Evolutionary conservation across 2,888 invertebrate species (phyloP), one percentile per base, ranked within the genome.

Genomic region (Pinctada fucata): DNA sequence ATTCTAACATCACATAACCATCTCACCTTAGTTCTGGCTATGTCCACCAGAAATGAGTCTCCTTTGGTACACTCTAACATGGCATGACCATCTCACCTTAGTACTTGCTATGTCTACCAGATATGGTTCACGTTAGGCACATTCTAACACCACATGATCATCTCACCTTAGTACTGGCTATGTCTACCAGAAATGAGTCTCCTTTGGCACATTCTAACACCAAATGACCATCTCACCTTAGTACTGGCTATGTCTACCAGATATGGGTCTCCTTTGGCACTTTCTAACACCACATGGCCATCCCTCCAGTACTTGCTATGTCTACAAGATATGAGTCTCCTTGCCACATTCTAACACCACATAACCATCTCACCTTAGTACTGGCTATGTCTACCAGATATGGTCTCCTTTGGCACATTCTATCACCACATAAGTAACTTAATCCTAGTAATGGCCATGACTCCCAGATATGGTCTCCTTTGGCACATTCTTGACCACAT

Each of bases 241-340:
- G 31, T 31, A 31, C 31, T 31, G 31, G 31, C 31, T 31, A 31
- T 31, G 31, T 31, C 31, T 31, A 31, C 31, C 31, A 31, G 31
- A 31, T 31, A 31, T 31, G 31, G 31, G 92, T 31, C 31, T 1
- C 31, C 31, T 31, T 31, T 31, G 31, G 31, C 31, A 31, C 31
- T 1, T 31, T 31, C 31, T 31, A 31, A 31, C 31, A 31, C 31
- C 31, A 31, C 31, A 31, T 31, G 31, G 1, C 31, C 31, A 31
- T 31, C 31, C 1, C 31, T 1, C 88, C 98, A 51, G 92, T 92
- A 79, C 88, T 91, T 16, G 91, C 88, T 86, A 89, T 89, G 78
- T 99, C 99, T 0, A 96, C 96, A 45, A 99, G 96, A 89, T 99
- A 99, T 91, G 97, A 97, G 92, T 98, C 97, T 0, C 98, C 99